Conservation (phyloP, 2,113 vertebrate genomes). For the Tamias sibiricus region DNA sequence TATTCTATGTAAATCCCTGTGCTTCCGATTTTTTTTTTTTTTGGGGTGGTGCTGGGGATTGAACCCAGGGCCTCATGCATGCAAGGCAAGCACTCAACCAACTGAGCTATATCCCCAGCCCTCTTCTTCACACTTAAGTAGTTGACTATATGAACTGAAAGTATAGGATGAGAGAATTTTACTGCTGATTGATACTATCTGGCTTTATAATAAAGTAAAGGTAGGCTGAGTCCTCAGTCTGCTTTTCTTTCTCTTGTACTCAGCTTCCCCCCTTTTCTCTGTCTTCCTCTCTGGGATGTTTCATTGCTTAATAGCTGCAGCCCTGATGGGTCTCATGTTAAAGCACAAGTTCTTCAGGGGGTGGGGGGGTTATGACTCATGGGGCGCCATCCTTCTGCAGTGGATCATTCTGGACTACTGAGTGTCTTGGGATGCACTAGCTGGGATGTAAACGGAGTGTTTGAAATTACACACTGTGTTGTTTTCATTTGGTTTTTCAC, state of each 20-base stretch:
- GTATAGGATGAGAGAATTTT: neutral
- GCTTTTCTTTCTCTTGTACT: neutral
- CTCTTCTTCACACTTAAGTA: neutral
- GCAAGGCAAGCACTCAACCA: too few species aligned
- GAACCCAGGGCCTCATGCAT: too few species aligned
- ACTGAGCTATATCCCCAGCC: too few species aligned
- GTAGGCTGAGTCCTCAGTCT: neutral
- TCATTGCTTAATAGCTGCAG: neutral
- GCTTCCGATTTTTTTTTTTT: neutral
- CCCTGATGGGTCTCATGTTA: neutral
- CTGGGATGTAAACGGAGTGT: neutral
- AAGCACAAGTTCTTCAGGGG: neutral
- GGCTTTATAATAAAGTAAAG: neutral
- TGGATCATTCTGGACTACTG: neutral
- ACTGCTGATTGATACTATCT: neutral
- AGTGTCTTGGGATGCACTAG: neutral
- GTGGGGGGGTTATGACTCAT: neutral
- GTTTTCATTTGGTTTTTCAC: neutral
- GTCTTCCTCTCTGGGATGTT: neutral
- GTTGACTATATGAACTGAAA: neutral
- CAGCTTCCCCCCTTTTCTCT: neutral
- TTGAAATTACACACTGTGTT: neutral
- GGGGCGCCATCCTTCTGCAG: rapidly evolving
- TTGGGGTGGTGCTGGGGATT: neutral
- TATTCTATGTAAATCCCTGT: neutral